A percentile compares a stretch with the other conserved stretches of the same genome.
Evolutionary conservation across 2,113 vertebrate genomes (phyloP).

Genomic region (Syrmaticus mikado): DNA sequence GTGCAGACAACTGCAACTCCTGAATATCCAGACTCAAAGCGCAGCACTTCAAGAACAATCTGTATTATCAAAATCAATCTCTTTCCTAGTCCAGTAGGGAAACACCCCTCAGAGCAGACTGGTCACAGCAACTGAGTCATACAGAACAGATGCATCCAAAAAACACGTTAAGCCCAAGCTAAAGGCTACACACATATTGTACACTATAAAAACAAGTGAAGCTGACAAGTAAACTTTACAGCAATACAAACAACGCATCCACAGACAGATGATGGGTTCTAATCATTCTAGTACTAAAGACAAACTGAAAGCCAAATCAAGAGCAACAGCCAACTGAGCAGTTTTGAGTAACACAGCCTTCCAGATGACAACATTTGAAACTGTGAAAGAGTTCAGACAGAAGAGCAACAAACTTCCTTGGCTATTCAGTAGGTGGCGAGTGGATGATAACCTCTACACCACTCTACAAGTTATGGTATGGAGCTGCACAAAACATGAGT

Average conservation of each 20-base stretch:
- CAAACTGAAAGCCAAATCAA: not conserved
- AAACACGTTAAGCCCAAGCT: not conserved
- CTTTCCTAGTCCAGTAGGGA: not conserved
- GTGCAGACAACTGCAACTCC: not conserved
- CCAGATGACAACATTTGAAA: rapidly evolving
- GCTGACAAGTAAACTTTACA: not conserved
- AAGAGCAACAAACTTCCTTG: not conserved
- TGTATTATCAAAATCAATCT: not conserved
- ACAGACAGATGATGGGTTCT: not conserved
- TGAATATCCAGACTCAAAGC: not conserved
- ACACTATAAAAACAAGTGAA: rapidly evolving
- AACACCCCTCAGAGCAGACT: not conserved
- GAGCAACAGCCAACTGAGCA: not conserved
- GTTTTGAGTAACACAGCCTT: not conserved
- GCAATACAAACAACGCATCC: rapidly evolving
- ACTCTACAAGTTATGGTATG: rapidly evolving
- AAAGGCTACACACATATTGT: not conserved
- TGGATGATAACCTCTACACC: not conserved
- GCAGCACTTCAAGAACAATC: not conserved
- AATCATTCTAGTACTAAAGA: not conserved
- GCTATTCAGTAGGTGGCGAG: rapidly evolving
- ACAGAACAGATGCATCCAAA: not conserved
- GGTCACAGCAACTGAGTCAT: not conserved
- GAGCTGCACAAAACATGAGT: not conserved
- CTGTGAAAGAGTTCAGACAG: not conserved